Conservation (phyloP, 2,797 vertebrate species). For the Platyrinchus mystaceus region DNA sequence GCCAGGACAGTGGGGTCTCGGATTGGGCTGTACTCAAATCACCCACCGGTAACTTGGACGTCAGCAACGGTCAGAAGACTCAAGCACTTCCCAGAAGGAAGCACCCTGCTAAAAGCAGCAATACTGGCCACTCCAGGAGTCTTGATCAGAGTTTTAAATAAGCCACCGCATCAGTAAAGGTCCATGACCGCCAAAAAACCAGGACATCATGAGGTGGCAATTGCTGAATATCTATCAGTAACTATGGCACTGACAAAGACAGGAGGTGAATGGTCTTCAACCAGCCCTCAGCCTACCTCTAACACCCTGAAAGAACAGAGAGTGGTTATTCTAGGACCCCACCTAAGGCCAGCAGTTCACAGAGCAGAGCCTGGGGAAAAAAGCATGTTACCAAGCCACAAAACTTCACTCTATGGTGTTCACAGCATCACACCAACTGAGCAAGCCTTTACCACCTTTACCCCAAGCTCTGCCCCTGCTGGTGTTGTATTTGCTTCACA, state of each 20-base stretch:
- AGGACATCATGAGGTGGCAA: background rate
- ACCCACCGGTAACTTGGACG: background rate
- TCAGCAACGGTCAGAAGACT: background rate
- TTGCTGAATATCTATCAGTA: background rate
- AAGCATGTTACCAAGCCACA: background rate
- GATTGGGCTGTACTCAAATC: accelerated
- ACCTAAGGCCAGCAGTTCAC: background rate
- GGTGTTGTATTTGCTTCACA: accelerated
- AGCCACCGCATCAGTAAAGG: background rate
- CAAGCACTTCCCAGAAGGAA: background rate
- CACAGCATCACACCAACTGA: background rate
- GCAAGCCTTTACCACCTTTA: background rate
- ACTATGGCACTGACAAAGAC: background rate
- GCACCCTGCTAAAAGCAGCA: background rate
- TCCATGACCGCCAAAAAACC: background rate
- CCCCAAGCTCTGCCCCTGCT: background rate
- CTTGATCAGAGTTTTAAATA: background rate
- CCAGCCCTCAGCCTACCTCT: background rate
- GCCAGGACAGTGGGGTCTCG: accelerated
- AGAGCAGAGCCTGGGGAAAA: background rate
- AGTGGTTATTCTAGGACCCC: accelerated
- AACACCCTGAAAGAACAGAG: background rate
- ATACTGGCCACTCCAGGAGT: background rate
- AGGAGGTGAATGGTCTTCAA: accelerated
- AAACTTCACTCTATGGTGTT: background rate